phyloP scores from a whole-genome alignment of 2,797 vertebrate species.

The Xiphophorus birchmanni region DNA sequence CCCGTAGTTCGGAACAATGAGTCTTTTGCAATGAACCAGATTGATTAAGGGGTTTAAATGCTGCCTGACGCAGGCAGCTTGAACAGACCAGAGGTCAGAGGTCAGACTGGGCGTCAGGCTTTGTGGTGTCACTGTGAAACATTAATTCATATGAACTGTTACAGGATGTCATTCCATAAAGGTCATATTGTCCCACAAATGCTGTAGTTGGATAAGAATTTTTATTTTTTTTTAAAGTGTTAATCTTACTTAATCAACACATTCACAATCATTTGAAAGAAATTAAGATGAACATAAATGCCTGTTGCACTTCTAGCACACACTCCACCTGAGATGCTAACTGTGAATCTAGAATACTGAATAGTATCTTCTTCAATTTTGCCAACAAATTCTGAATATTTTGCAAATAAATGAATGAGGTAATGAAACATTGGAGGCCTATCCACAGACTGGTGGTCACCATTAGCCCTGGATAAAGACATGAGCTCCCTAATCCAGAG shows the following conservation, averaged over 20 bases:
- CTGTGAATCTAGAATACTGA: neutral
- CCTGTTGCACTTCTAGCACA: neutral
- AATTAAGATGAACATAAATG: neutral
- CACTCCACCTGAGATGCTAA: neutral
- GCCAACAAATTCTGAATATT: too few species aligned
- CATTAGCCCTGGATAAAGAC: too few species aligned
- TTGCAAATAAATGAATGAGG: too few species aligned
- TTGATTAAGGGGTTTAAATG: conserved; percentile 18
- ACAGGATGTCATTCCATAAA: neutral
- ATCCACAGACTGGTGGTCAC: too few species aligned
- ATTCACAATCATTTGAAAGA: neutral
- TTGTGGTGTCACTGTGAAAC: conserved; percentile 22
- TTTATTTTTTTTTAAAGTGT: neutral
- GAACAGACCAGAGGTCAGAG: conserved; percentile 37
- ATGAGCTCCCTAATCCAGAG: too few species aligned
- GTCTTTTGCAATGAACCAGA: conserved; percentile 16
- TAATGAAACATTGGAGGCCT: too few species aligned
- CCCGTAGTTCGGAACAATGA: conserved; percentile 34
- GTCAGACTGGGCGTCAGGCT: conserved; percentile 31
- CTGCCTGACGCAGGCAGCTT: conserved; percentile 32
- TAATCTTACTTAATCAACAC: neutral
- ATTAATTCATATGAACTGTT: neutral
- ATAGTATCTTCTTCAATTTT: neutral
- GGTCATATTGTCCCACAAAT: neutral
- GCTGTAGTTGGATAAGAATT: neutral